Evolutionary conservation across 2,888 invertebrate species (phyloP), one percentile per base, ranked within the genome.

Genomic region (Dorcus parallelipipedus): DNA sequence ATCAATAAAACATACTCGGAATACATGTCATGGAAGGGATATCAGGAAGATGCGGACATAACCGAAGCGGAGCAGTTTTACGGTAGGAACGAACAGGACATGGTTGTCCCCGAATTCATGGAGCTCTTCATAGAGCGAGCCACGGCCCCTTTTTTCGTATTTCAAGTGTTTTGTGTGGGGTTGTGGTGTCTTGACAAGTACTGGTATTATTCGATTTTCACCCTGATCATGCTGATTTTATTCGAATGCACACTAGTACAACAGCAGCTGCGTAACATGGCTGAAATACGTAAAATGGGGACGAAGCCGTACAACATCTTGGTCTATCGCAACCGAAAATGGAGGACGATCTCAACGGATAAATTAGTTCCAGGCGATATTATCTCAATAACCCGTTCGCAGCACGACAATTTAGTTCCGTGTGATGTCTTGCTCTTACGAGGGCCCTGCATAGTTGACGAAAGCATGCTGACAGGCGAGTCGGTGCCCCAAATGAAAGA

Each of bases 401-500:
- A 88, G 58, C 91, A 93, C 73, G 97, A 97, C 70, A 91, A 90
- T 74, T 82, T 96, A 62, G 94, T 98, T 51, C 99, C 99, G 2
- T 99, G 99, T 79, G 99, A 99, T 79, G 84, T 99, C 77, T 82
- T 99, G 33, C 81, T 99, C 45, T 76, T 99, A 56, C 84, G 97
- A 72, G 99, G 99, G 6, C 91, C 94, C 2, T 98, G 98, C 76
- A 97, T 99, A 71, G 95, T 99, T 0, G 99, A 99, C 75, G 99
- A 99, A 78, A 97, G 97, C 68, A 97, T 99, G 97, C 82, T 99
- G 61, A 99, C 99, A 9, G 67, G 93, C 54, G 99, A 99, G 80
- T 97, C 97, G 61, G 97, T 99, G 5, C 99, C 99, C 1, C 98
- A 98, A 80, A 98, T 99, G 97, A 99, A 98, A 80, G 99, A 99